Percentiles rank a stretch among this genome's conserved stretches.
Conservation (phyloP, 2,797 vertebrate species). For the Gorsachius magnificus region DNA sequence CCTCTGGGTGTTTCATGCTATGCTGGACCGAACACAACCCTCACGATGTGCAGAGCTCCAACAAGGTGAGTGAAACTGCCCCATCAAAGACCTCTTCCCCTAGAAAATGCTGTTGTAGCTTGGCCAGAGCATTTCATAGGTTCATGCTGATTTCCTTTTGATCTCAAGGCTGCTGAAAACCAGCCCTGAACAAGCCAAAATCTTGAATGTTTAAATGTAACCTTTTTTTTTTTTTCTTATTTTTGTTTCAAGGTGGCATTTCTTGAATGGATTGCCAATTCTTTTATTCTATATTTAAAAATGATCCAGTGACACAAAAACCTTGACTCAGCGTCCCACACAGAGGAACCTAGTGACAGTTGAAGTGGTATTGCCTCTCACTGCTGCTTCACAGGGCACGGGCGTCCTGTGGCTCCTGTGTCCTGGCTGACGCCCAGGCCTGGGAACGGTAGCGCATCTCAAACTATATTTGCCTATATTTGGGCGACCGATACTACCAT, state of each 20-base stretch:
- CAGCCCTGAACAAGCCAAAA: not conserved
- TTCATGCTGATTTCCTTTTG: not conserved
- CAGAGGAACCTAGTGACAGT: not conserved
- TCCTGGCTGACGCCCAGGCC: not conserved
- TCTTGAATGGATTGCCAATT: fast-evolving
- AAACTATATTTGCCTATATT: not conserved
- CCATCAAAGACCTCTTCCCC: not conserved
- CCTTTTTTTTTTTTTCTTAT: not conserved
- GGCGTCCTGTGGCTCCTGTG: not conserved
- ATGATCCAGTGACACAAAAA: not conserved
- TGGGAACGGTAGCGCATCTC: not conserved
- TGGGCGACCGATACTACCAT: not conserved
- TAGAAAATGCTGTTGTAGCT: not conserved
- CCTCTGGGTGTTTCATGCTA: not conserved
- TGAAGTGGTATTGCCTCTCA: not conserved
- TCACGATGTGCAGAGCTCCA: fast-evolving
- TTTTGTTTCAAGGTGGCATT: not conserved
- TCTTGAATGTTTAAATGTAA: not conserved
- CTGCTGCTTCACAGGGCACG: not conserved
- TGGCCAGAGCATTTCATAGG: not conserved
- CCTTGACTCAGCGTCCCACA: not conserved
- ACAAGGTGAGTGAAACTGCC: fast-evolving
- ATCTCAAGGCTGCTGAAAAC: not conserved
- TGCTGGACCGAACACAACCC: not conserved
- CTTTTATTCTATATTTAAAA: not conserved